Conservation (phyloP, 2,113 vertebrate genomes). For the Psettodes erumei region DNA sequence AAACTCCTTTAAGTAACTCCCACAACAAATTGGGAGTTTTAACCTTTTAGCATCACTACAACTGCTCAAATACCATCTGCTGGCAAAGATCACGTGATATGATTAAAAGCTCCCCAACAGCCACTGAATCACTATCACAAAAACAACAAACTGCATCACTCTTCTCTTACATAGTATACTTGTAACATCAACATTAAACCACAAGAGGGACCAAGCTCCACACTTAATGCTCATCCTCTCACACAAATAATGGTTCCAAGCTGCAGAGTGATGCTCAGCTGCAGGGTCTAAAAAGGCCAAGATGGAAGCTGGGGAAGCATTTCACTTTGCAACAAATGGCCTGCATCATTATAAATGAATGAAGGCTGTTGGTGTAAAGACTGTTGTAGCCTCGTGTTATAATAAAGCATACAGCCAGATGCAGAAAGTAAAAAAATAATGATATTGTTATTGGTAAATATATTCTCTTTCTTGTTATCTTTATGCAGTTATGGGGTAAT, state of each 20-base stretch:
- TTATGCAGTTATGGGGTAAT: neutral
- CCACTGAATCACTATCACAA: no score
- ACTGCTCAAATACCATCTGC: neutral
- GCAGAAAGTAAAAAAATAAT: neutral
- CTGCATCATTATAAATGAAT: neutral
- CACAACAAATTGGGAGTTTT: no score
- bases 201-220: conserved; percentile 56
- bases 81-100: neutral
- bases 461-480: neutral
- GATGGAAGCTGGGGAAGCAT: neutral
- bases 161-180: no score
- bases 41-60: no score
- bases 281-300: conserved; percentile 1
- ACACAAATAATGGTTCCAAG: neutral
- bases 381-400: neutral
- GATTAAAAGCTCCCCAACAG: no score
- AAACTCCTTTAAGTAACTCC: neutral
- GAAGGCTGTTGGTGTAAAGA: neutral
- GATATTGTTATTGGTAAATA: neutral
- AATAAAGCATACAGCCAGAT: neutral
- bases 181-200: conserved; percentile 39
- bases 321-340: neutral
- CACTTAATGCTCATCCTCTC: neutral
- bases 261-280: neutral
- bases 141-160: neutral